phyloP scores from a whole-genome alignment of 2,888 invertebrate genomes.

The Plagodis dolabraria region DNA sequence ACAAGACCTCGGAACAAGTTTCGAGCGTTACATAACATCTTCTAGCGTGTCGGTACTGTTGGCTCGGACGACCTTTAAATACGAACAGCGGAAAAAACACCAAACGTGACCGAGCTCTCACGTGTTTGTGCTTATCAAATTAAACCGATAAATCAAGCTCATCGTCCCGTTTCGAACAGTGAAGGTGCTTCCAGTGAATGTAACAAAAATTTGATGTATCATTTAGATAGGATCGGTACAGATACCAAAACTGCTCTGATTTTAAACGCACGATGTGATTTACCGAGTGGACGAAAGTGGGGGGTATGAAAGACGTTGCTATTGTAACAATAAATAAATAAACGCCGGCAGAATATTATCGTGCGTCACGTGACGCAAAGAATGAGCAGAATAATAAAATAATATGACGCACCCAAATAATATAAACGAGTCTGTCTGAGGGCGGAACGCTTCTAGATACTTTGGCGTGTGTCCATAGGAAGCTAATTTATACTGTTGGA shows the following conservation, averaged over 20 bases:
- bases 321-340: slow-evolving; percentile 33
- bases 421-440: slow-evolving; percentile 20
- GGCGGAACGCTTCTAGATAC: slow-evolving; percentile 29
- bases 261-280: slow-evolving; percentile 8
- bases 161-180: slow-evolving; percentile 17
- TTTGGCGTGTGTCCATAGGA: slow-evolving; percentile 55
- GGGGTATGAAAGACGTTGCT: slow-evolving; percentile 29
- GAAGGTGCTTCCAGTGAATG: slow-evolving; percentile 3
- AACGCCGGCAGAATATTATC: slow-evolving; percentile 22
- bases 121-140: slow-evolving; percentile 23
- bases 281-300: slow-evolving; percentile 29
- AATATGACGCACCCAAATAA: slow-evolving; percentile 26
- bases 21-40: slow-evolving; percentile 10
- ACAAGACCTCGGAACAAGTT: slow-evolving; percentile 19
- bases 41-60: neutral
- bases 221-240: slow-evolving; percentile 1
- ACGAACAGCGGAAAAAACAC: slow-evolving; percentile 11
- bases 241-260: neutral
- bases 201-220: slow-evolving; percentile 8
- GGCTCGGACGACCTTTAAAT: slow-evolving; percentile 11
- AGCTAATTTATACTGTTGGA: slow-evolving; percentile 35
- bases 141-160: slow-evolving; percentile 25
- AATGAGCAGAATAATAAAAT: slow-evolving; percentile 33
- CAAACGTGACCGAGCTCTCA: slow-evolving; percentile 24
- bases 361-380: slow-evolving; percentile 31